Conservation (phyloP, 53 echinoderm and acorn worm species). For the Actinopyga echinites region DNA sequence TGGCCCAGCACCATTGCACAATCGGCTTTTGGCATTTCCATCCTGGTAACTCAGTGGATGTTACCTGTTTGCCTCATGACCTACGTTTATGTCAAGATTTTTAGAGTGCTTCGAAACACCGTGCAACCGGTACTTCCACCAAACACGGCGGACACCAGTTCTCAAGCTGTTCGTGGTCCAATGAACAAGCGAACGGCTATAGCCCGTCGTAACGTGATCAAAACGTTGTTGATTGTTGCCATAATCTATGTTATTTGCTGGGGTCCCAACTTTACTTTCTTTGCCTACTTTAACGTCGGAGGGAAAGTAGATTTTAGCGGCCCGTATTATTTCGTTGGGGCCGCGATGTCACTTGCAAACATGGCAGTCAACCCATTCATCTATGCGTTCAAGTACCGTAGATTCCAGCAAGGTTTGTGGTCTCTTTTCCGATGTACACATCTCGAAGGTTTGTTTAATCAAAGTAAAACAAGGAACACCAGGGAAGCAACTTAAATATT, state of each 20-base stretch:
- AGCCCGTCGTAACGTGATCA: conserved; percentile 53
- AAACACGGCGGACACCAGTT: not conserved
- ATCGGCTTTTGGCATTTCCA: conserved; percentile 48
- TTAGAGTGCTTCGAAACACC: conserved; percentile 42
- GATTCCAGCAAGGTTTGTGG: conserved; percentile 34
- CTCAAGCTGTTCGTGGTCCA: not conserved
- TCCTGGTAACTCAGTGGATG: conserved; percentile 61
- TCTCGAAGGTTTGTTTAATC: too few relatives aligned
- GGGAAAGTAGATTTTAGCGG: conserved; percentile 48
- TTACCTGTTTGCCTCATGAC: conserved; percentile 62
- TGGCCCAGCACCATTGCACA: conserved; percentile 56
- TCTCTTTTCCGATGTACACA: not conserved
- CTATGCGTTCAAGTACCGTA: conserved; percentile 57
- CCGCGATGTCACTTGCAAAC: conserved; percentile 48
- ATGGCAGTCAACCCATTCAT: conserved; percentile 56
- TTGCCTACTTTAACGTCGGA: conserved; percentile 43
- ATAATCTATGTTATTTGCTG: conserved; percentile 51
- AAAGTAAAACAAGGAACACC: too few relatives aligned
- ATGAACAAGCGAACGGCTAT: not conserved
- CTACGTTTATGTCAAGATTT: conserved; percentile 58
- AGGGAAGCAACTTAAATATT: too few relatives aligned
- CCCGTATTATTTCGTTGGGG: conserved; percentile 26
- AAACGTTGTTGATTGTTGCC: conserved; percentile 49
- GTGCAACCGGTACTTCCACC: not conserved
- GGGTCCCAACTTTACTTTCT: conserved; percentile 47